phyloP scores from a whole-genome alignment of 2,888 invertebrate species.

The Drosophila hamatofila region DNA sequence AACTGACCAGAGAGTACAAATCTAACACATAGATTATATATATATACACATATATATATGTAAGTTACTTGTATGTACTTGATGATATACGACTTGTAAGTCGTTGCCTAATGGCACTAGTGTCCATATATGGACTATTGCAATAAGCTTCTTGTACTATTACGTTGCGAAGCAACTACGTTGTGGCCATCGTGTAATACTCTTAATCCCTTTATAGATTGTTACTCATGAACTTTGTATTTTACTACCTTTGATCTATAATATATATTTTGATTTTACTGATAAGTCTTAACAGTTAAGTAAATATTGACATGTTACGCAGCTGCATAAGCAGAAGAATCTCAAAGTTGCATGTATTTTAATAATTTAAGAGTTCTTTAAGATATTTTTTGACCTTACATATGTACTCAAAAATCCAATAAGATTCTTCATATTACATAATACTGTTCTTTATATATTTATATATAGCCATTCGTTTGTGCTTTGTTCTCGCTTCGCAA shows the following conservation, averaged over 20 bases:
- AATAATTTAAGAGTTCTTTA: neutral
- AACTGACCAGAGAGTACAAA: conserved; percentile 34
- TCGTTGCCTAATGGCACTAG: conserved; percentile 5
- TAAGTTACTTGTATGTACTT: neutral
- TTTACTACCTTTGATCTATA: neutral
- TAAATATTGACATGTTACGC: neutral
- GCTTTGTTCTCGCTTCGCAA: neutral
- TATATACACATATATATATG: conserved; percentile 2
- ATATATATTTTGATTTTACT: neutral
- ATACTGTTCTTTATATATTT: neutral
- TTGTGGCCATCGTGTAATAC: conserved; percentile 5
- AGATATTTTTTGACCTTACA: neutral
- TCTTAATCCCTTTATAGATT: neutral
- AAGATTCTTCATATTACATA: neutral
- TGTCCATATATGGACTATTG: conserved; percentile 13
- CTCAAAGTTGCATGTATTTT: neutral
- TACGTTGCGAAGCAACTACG: neutral
- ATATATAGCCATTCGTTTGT: neutral
- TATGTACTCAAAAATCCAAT: neutral
- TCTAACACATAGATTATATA: conserved; percentile 2
- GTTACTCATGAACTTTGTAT: neutral
- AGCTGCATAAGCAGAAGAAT: no score
- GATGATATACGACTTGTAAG: conserved; percentile 4
- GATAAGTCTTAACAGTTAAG: neutral
- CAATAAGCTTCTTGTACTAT: neutral